Base-by-base conservation (phyloP, 2,888 invertebrate genomes). In the Caenorhabditis panamensis region DNA sequence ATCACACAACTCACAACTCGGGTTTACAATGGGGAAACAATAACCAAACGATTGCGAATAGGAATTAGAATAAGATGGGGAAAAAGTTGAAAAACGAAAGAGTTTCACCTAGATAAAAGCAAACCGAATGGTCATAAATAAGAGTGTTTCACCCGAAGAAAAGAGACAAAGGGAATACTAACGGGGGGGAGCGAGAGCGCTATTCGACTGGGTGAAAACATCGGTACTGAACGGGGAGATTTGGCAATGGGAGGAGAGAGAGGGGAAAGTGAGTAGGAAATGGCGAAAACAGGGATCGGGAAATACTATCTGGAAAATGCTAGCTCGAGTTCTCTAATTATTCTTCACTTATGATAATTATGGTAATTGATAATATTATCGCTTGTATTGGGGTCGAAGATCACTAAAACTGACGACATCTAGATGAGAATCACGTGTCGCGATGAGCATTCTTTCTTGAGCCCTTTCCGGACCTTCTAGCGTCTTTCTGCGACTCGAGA, bases 1-100 rank as follows among this genome's bases (percentile, higher is more conserved):
- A 64, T 64, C 64, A 53, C 64, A 64, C 64, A 31, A 36, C 11
- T 64, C 64, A 64, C 64, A 64, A 64, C 62, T 47, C 51, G 64
- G 64, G 53, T 18, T 64, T 53, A 2, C 1, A 8, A 18, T n/a
- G n/a, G 18, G 47, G 18, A 49, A 44, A 49, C 24, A 51, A 24
- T 4, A 51, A 51, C 22, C 24, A 51, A 24, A 51, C 16, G 24
- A 51, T 18, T 49, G 24, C 24, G 8, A 18, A 20, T n/a, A 6
- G 9, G 24, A 51, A 11, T 59, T 59, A 6, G 4, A n/a, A n/a
- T n/a, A 37, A 2, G 20, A 31, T 26, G 18, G 24, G 2, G 11
- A 37, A 36, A 22, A 68, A 59, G 5, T 47, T 26, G 28, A 37
- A 44, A 51, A 11, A 16, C 58, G 9, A 18, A 49, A 28, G n/a